Percentiles rank a stretch among this genome's conserved stretches.
These are phyloP conservation scores for Keiferia lycopersicella DNA, from an alignment of 2,888 invertebrate species.

Conservation along the genomic window DNA sequence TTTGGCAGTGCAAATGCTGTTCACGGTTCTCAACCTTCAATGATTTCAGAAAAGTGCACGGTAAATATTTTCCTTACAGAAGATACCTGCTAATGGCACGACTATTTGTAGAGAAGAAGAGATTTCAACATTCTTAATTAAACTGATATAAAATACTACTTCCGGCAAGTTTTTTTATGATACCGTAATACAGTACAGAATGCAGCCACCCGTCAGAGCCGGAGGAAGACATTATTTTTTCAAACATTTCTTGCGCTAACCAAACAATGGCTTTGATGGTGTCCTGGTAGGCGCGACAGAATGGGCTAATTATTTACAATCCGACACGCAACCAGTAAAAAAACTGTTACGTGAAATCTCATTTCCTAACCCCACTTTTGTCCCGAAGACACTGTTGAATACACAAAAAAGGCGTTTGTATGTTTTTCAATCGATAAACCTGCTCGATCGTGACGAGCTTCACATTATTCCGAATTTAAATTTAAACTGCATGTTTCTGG, in stretches of 20 bases:
- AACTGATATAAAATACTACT: neutral
- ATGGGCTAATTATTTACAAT: constrained; percentile 79
- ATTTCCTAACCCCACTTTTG: constrained; percentile 74
- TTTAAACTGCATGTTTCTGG: constrained; percentile 30
- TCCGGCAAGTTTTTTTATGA: constrained; percentile 16
- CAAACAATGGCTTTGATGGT: constrained; percentile 64
- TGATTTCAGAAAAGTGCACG: too few species aligned
- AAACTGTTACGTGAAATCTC: constrained; percentile 78
- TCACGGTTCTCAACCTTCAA: too few species aligned
- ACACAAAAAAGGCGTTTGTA: constrained; percentile 56
- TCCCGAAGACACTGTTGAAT: constrained; percentile 55
- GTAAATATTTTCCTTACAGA: too few species aligned
- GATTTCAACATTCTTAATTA: neutral
- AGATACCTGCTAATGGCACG: too few species aligned
- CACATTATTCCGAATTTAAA: constrained; percentile 33
- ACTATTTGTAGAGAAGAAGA: neutral
- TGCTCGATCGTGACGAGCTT: constrained; percentile 43
- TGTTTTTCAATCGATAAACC: constrained; percentile 53
- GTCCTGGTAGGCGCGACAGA: constrained; percentile 68
- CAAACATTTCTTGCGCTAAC: constrained; percentile 51
- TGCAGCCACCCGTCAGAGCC: constrained; percentile 27
- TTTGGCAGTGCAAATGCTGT: too few species aligned
- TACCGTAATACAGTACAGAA: constrained; percentile 1
- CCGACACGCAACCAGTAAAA: constrained; percentile 72
- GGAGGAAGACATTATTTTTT: constrained; percentile 65